Conservation (phyloP, 2,888 invertebrate genomes). For the Coelopa pilipes region DNA sequence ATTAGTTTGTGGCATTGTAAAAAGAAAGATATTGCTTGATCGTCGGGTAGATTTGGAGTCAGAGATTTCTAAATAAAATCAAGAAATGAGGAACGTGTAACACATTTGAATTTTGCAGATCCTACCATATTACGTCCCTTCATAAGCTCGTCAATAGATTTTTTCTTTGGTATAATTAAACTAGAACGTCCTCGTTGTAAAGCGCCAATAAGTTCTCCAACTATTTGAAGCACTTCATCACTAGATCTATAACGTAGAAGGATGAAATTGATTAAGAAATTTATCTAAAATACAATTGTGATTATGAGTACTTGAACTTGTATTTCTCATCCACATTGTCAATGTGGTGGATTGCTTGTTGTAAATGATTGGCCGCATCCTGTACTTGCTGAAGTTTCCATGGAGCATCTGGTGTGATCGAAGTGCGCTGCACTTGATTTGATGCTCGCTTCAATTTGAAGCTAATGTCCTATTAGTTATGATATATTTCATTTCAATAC, state of each 20-base stretch:
- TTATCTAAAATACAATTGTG: background rate
- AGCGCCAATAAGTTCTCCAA: constrained; percentile 85
- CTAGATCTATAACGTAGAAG: constrained; percentile 71
- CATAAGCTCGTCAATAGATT: constrained; percentile 92
- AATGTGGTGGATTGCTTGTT: constrained; percentile 86
- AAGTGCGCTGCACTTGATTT: constrained; percentile 82
- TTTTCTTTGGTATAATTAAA: constrained; percentile 90
- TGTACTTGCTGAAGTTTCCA: constrained; percentile 94
- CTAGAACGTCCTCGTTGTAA: constrained; percentile 87
- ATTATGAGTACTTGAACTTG: constrained; percentile 72
- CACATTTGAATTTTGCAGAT: constrained; percentile 7
- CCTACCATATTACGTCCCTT: constrained; percentile 92
- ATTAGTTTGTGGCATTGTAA: constrained; percentile 94
- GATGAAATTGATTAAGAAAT: background rate
- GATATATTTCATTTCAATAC: background rate
- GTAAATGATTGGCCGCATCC: constrained; percentile 92
- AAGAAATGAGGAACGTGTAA: constrained; percentile 23
- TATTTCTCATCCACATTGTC: constrained; percentile 86
- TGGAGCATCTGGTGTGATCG: constrained; percentile 85
- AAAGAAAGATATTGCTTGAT: constrained; percentile 95
- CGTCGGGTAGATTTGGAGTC: constrained; percentile 89
- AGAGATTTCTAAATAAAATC: constrained; percentile 78
- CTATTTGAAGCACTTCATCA: constrained; percentile 85
- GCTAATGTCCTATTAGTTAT: constrained; percentile 75
- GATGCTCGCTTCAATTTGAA: constrained; percentile 86